phyloP scores from a whole-genome alignment of 2,113 vertebrate species.

The Pseudorectes ferrugineus region DNA sequence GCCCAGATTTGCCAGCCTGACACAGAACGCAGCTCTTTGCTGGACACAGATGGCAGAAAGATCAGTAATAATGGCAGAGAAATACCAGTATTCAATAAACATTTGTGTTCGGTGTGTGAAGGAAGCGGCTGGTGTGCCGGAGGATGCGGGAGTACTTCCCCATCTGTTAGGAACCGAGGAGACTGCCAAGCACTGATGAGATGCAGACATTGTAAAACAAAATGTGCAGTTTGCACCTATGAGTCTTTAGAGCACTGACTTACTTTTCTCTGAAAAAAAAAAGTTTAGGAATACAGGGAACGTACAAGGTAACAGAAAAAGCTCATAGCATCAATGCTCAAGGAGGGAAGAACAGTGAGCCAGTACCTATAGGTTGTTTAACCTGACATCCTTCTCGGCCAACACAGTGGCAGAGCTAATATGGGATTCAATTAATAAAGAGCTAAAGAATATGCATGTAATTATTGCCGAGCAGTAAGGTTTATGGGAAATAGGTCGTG shows the following conservation, averaged over 20 bases:
- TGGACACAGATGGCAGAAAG: constrained; percentile 9
- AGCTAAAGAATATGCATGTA: not conserved
- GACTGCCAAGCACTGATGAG: not conserved
- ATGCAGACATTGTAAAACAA: not conserved
- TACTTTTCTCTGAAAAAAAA: not conserved
- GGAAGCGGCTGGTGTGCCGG: not conserved
- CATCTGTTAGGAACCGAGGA: not conserved
- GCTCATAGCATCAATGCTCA: not conserved
- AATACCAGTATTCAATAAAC: not conserved
- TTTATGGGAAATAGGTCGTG: constrained; percentile 41
- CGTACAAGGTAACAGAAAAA: not conserved
- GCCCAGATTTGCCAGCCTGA: not conserved
- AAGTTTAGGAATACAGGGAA: not conserved
- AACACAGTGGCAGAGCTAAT: not conserved
- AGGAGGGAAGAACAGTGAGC: not conserved
- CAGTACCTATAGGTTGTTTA: not conserved
- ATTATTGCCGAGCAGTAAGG: constrained; percentile 24
- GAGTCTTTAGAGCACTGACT: not conserved
- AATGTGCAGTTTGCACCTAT: not conserved
- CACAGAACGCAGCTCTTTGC: not conserved
- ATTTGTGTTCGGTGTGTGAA: not conserved
- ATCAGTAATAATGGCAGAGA: not conserved
- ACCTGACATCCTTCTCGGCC: not conserved
- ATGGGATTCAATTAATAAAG: constrained; percentile 34
- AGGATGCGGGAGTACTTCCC: not conserved